Conservation (phyloP, 2,113 vertebrate genomes). For the Polypterus bichir region DNA sequence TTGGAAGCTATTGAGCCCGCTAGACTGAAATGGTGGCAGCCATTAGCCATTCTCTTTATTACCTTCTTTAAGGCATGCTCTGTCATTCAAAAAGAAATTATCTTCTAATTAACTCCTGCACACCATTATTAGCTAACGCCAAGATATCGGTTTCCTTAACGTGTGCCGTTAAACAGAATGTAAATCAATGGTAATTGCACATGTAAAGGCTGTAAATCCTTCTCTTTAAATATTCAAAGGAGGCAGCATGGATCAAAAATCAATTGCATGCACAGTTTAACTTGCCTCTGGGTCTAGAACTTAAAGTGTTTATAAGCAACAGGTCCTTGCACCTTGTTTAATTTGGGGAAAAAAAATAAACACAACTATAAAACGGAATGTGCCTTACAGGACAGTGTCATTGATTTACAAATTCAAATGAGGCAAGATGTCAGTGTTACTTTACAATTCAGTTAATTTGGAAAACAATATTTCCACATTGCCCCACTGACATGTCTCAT, state of each 20-base stretch:
- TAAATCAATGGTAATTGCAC: conserved; percentile 3
- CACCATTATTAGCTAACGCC: conserved; percentile 3
- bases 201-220: neutral
- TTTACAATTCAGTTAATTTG: too few species aligned
- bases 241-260: neutral
- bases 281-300: too few species aligned
- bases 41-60: conserved; percentile 5
- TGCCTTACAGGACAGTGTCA: too few species aligned
- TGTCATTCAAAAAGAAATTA: conserved; percentile 7
- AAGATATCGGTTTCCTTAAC: neutral
- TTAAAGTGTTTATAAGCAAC: too few species aligned
- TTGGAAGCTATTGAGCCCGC: conserved; percentile 2
- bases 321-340: too few species aligned
- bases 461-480: too few species aligned
- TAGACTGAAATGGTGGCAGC: conserved; percentile 1
- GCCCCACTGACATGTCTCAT: too few species aligned
- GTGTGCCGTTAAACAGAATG: neutral
- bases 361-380: too few species aligned
- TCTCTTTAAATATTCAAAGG: conserved; percentile 4
- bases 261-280: neutral
- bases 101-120: conserved; percentile 8
- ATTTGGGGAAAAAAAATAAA: too few species aligned
- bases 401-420: too few species aligned
- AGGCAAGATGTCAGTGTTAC: too few species aligned
- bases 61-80: conserved; percentile 2